A percentile compares a stretch with the other conserved stretches of the same genome.
phyloP scores from a whole-genome alignment of 2,888 invertebrate genomes.

The Ptilodon capucinus region DNA sequence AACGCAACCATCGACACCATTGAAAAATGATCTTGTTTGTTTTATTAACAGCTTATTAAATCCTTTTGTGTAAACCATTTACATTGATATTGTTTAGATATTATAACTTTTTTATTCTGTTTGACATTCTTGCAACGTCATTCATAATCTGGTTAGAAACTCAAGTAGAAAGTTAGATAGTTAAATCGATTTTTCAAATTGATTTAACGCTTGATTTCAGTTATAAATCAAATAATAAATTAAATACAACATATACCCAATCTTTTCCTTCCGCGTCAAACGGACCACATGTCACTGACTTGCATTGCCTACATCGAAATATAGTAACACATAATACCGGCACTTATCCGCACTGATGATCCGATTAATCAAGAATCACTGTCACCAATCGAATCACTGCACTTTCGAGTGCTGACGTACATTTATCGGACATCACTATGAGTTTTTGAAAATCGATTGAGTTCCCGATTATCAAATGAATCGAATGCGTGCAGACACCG shows the following conservation, averaged over 20 bases:
- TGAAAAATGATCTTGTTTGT: constrained; percentile 9
- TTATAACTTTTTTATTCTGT: too few relatives aligned
- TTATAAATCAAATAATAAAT: constrained; percentile 1
- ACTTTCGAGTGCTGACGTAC: constrained; percentile 41
- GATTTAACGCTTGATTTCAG: constrained; percentile 14
- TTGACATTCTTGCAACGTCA: too few relatives aligned
- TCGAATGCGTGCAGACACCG: constrained; percentile 61
- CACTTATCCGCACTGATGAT: constrained; percentile 35
- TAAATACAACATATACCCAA: constrained; percentile 24
- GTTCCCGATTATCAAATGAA: constrained; percentile 29
- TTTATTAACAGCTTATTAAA: too few relatives aligned
- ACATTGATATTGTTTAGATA: too few relatives aligned
- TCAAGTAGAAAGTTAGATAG: too few relatives aligned
- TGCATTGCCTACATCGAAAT: constrained; percentile 27
- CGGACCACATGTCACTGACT: constrained; percentile 32
- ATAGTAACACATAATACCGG: constrained; percentile 34
- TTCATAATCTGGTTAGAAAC: too few relatives aligned
- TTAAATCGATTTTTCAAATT: too few relatives aligned
- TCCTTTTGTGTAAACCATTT: neutral
- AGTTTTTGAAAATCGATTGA: constrained; percentile 36
- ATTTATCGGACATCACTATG: constrained; percentile 43
- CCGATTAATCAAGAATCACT: constrained; percentile 38
- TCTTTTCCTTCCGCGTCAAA: constrained; percentile 14
- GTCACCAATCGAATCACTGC: constrained; percentile 37
- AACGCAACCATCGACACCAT: constrained; percentile 38